Evolutionary conservation across 2,797 vertebrate species (phyloP).

Genomic region (Eutrigla gurnardus): DNA sequence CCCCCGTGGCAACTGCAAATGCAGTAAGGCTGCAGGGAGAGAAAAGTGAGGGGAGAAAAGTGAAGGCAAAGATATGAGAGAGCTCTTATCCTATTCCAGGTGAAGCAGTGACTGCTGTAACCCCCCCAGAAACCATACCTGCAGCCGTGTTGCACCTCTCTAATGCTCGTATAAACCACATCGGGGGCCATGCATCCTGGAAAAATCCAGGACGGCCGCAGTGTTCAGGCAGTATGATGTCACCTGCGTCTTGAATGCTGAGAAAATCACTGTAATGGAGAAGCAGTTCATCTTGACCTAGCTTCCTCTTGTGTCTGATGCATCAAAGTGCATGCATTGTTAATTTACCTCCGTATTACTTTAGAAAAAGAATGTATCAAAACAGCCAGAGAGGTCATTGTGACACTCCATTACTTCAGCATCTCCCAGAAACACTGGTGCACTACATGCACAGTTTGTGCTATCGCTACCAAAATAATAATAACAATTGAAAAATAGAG

Average conservation of each 20-base stretch:
- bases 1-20: conserved; percentile 15
- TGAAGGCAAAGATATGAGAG: conserved; percentile 17
- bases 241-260: background rate
- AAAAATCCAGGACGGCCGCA: conserved; percentile 17
- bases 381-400: background rate
- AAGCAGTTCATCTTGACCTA: conserved; percentile 14
- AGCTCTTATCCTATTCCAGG: conserved; percentile 36
- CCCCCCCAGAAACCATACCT: conserved; percentile 7
- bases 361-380: background rate
- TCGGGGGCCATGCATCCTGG: background rate
- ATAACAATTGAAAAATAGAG: background rate
- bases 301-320: conserved; percentile 1
- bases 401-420: conserved; percentile 18
- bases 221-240: conserved; percentile 14
- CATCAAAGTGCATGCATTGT: background rate
- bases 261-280: conserved; percentile 1
- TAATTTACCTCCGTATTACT: conserved; percentile 14
- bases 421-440: background rate
- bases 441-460: background rate
- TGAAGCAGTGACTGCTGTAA: conserved; percentile 30
- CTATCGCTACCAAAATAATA: background rate
- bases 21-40: conserved; percentile 25
- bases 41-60: conserved; percentile 19
- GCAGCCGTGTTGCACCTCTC: background rate
- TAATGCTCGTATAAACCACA: conserved; percentile 5